Conservation (phyloP, 2,113 vertebrate genomes). For the Sylvilagus bachmani region DNA sequence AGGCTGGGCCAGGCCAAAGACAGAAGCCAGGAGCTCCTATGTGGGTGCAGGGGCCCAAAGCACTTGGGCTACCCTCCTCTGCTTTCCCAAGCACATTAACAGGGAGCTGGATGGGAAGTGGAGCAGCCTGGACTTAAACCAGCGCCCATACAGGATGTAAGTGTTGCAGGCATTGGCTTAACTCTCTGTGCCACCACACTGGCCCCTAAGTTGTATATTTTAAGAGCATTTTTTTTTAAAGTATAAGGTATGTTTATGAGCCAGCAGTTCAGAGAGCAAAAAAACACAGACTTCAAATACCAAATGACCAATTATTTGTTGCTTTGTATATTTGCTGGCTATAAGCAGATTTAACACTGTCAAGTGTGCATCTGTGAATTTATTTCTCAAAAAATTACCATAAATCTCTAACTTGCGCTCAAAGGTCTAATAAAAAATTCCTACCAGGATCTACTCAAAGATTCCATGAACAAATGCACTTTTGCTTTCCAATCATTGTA, state of each 20-base stretch:
- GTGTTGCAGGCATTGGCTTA: no score
- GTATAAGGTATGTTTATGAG: neutral
- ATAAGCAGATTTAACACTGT: neutral
- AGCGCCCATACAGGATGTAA: no score
- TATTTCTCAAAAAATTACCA: slow-evolving; percentile 26
- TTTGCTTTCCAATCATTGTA: neutral
- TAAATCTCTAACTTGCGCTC: neutral
- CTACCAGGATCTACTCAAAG: neutral
- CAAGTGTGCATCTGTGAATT: neutral
- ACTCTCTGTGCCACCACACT: no score
- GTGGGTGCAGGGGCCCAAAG: no score
- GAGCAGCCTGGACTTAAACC: no score
- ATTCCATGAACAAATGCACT: neutral
- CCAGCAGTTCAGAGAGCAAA: slow-evolving; percentile 21
- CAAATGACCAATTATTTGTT: neutral
- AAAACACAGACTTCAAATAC: neutral
- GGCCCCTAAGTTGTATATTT: neutral
- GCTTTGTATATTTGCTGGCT: neutral
- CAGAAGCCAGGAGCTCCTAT: no score
- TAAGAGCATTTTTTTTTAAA: neutral
- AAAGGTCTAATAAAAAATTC: slow-evolving; percentile 16
- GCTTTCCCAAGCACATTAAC: no score
- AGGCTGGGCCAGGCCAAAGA: no score
- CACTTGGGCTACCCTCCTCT: no score
- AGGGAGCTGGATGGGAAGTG: no score